phyloP scores from a whole-genome alignment of 2,113 vertebrate species.

The Lasiurus cinereus region DNA sequence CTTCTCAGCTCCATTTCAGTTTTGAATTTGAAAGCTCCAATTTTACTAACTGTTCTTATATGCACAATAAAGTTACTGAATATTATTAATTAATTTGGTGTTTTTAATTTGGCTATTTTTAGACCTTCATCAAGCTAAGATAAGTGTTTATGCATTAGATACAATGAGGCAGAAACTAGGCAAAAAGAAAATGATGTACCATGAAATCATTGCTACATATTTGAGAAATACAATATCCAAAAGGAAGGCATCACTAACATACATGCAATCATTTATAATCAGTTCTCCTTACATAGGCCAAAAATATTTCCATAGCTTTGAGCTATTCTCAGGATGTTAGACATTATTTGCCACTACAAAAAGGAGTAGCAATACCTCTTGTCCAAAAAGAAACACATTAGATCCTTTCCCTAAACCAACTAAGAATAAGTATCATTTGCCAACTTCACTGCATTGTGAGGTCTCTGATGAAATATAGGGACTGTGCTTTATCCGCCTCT shows the following conservation, averaged over 20 bases:
- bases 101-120: no score
- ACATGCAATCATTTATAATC: not conserved
- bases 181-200: not conserved
- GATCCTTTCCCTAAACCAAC: not conserved
- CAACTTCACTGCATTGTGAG: not conserved
- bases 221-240: not conserved
- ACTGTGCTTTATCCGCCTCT: not conserved
- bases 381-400: not conserved
- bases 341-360: not conserved
- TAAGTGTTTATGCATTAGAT: not conserved
- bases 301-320: not conserved
- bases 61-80: not conserved
- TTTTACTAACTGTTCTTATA: not conserved
- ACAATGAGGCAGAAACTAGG: not conserved
- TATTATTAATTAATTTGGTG: not conserved
- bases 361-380: not conserved
- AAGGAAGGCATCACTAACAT: not conserved
- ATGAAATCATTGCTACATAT: not conserved
- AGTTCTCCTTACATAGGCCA: not conserved
- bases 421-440: not conserved
- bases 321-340: not conserved
- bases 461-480: not conserved
- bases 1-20: not conserved
- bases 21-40: not conserved
- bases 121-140: no score